Percentiles rank a stretch among this genome's conserved stretches.
phyloP scores from a whole-genome alignment of 2,113 vertebrate genomes.

The pig (Sus scrofa) region T2T-Sscrofa CM000819.6:89833001-89833500 shows the following conservation, averaged over 20 bases:
- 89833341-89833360: conserved; percentile 74
- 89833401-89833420: not conserved
- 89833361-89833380: conserved; percentile 31
- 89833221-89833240: not conserved
- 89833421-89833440: conserved; percentile 31
- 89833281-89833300: not conserved
- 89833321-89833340: conserved; percentile 69
- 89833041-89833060: not conserved
- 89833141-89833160: not conserved
- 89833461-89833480: conserved; percentile 51
- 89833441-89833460: conserved; percentile 62
- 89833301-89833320: conserved; percentile 67
- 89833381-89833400: conserved; percentile 41
- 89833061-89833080: conserved; percentile 6
- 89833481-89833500: not conserved
- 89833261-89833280: not conserved
- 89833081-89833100: not conserved
- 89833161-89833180: not conserved
- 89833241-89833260: conserved; percentile 27
- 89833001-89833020: conserved; percentile 34
- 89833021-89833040: conserved; percentile 32
- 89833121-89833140: not conserved
- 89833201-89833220: not conserved
- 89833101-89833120: not conserved
- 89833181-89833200: not conserved